phyloP scores from a whole-genome alignment of 2,113 vertebrate species.

The Cyrtonyx montezumae region DNA sequence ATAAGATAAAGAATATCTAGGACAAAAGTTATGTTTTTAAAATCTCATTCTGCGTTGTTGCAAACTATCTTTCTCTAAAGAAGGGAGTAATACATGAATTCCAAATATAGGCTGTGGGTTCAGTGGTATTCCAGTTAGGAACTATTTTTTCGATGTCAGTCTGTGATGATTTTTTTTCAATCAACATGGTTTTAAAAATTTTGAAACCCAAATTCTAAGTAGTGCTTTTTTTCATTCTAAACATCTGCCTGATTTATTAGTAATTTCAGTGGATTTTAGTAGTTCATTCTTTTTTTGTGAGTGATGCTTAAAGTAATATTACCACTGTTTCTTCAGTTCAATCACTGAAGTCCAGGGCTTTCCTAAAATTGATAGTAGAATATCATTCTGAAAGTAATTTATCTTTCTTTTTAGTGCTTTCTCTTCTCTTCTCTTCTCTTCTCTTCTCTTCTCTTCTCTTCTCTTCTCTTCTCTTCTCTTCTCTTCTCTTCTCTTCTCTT shows the following conservation, averaged over 20 bases:
- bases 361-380: not conserved
- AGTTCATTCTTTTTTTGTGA: not conserved
- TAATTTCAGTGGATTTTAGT: conserved; percentile 15
- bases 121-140: not conserved
- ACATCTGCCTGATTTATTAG: conserved; percentile 12
- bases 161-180: not conserved
- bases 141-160: not conserved
- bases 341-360: not conserved
- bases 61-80: not conserved
- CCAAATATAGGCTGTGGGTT: not conserved
- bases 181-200: not conserved
- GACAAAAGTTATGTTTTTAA: not conserved
- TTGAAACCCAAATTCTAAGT: not conserved
- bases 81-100: not conserved
- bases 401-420: not conserved
- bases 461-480: too few relatives aligned
- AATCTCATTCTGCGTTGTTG: not conserved
- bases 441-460: too few relatives aligned
- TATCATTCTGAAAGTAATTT: not conserved
- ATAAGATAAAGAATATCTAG: not conserved
- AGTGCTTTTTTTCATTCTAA: conserved; percentile 34
- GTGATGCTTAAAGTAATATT: not conserved
- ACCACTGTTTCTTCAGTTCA: not conserved
- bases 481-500: too few relatives aligned
- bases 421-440: too few relatives aligned